Base-by-base conservation (phyloP, 2,113 vertebrate species). In the Alethe castanea region DNA sequence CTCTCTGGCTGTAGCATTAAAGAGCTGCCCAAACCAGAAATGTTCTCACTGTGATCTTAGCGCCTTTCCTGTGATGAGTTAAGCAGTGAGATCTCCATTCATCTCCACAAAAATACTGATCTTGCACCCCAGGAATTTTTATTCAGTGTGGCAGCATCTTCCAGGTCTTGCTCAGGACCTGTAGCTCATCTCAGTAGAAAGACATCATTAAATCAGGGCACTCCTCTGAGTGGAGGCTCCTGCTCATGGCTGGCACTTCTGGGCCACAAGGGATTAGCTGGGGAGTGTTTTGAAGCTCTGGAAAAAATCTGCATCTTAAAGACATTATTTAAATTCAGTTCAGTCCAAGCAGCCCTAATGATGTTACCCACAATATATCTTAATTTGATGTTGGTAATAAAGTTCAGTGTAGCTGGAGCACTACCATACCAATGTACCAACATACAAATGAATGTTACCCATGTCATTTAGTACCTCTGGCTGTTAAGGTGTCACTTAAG, bases 321-420 rank as follows among this genome's bases (percentile, higher is more conserved):
- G 90, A 61, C 91, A 89, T 89, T 92, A 88, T 96, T 96, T 97
- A 94, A 95, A 97, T 97, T 96, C 96, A 70, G 90, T 85, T 94
- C 96, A 93, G 85, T 90, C 73, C 82, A 86, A 81, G 56, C 70
- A 87, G 42, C 65, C 91, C 81, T 92, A 95, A 95, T 88, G 81
- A 97, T 93, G 95, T 88, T 95, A 90, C 86, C 91, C 67, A 93
- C 95, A 88, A 96, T 97, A 96, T 97, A 96, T 96, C 96, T 97
- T 97, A 95, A 97, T 97, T 95, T 97, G 96, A 97, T 97, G 91
- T 81, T 91, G 81, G 97, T 79, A 92, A 92, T 97, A 97, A 97
- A 97, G 95, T 90, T 96, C 93, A 81, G n/a, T 86, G 90, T 93
- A 86, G 86, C 77, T 88, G 59, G 64, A 94, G 86, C 65, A 47